phyloP scores from a whole-genome alignment of 1,140 invertebrate species.

The Macrobrachium nipponense region DNA sequence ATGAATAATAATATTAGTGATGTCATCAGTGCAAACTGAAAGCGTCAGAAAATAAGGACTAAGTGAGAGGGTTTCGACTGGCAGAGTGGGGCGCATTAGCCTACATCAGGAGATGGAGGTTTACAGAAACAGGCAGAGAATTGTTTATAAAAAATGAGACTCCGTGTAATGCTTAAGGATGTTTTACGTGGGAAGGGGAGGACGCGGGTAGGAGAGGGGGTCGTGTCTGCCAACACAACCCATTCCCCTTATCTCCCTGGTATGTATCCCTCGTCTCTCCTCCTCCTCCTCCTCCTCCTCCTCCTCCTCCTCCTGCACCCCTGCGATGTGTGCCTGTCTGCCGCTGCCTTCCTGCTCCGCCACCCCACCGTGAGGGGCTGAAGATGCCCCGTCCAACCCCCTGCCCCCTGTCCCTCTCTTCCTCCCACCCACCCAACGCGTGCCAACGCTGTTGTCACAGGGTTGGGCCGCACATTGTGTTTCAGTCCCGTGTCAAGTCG shows the following conservation, averaged over 20 bases:
- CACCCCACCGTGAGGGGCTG: background rate
- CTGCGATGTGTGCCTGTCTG: background rate
- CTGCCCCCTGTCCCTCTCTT: background rate
- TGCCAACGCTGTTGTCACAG: background rate
- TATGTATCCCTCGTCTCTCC: background rate
- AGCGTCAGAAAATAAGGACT: too few relatives aligned
- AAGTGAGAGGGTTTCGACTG: too few relatives aligned
- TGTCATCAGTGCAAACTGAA: too few relatives aligned
- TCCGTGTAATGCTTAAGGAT: too few relatives aligned
- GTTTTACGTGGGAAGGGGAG: too few relatives aligned
- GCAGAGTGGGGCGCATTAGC: too few relatives aligned
- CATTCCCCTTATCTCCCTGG: background rate
- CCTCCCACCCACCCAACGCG: background rate
- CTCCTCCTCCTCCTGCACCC: background rate
- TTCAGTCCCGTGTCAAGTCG: conserved; percentile 46
- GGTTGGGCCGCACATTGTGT: conserved; percentile 46
- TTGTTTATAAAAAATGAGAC: too few relatives aligned
- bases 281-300: background rate
- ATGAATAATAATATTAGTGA: too few relatives aligned
- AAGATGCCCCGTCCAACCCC: conserved; percentile 11
- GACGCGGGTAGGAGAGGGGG: too few relatives aligned
- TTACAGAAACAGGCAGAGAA: too few relatives aligned
- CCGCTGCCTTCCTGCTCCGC: background rate
- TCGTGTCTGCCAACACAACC: background rate
- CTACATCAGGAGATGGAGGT: too few relatives aligned